Base-by-base conservation (phyloP, 1,140 invertebrate species). In the Brachionus angularis region DNA sequence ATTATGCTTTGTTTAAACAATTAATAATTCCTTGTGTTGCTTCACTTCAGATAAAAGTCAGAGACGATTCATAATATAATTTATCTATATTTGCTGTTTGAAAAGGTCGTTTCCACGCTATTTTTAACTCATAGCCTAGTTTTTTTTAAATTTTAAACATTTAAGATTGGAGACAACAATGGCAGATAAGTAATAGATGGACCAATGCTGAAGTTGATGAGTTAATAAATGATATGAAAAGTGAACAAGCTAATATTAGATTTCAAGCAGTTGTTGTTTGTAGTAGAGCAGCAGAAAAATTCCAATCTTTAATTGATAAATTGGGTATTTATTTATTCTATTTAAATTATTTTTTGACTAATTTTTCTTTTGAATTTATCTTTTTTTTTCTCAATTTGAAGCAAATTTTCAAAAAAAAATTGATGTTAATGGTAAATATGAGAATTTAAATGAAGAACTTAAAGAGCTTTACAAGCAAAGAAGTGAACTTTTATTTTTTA, bases 141-240 rank as follows among this genome's bases (percentile, higher is more conserved):
- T 31, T 53, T 53, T 16, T n/a, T 16, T 14, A 29, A 29, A 29
- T 29, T 52, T 29, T 29, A 14, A 29, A 29, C 8, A 23, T 3
- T 52, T n/a, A 12, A 67, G 62, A 67, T 34, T 67, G 62, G 62
- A 10, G 62, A 31, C n/a, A 50, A 12, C 27, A 34, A 18, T 67
- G 62, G 62, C 42, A 67, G 14, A 67, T 29, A 27, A 67, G 47
- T 21, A 50, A 47, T 18, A 67, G 29, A 67, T 67, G 62, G 62
- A 67, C 42, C 12, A 12, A 47, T n/a, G 62, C 47, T 14, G 47
- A 50, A 8, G 18, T 67, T 23, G 42, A 67, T 10, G 29, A 67
- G 1, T 14, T 67, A 25, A 33, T 67, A 10, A 50, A 27, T 23
- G 62, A 67, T 50, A 67, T 67, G 62, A 67, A 67, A 34, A 50